Conservation (phyloP, 2,113 vertebrate genomes). For the Hipposideros armiger region DNA sequence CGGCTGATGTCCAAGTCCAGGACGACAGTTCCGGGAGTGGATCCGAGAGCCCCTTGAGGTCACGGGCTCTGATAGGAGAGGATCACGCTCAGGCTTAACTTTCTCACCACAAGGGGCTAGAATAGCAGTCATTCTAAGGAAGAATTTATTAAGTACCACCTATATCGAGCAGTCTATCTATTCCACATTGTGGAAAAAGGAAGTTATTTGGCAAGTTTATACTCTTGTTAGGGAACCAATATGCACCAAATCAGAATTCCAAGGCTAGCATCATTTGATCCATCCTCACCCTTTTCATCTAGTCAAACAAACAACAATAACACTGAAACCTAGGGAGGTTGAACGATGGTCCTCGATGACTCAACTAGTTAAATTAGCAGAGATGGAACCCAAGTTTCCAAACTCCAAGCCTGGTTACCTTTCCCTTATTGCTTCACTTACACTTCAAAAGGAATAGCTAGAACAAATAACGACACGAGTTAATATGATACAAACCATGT, state of each 20-base stretch:
- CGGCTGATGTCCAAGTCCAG: background rate
- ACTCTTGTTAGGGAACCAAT: background rate
- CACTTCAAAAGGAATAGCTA: background rate
- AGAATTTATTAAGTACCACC: slow-evolving; percentile 1
- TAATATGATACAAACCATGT: slow-evolving; percentile 15
- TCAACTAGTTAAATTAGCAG: background rate
- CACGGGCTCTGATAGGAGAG: no score
- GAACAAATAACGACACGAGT: background rate
- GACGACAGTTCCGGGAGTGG: background rate
- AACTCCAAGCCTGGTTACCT: background rate
- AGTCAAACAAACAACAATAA: background rate
- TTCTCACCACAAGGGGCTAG: background rate
- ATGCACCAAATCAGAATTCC: background rate
- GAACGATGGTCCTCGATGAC: background rate
- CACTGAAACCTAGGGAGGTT: background rate
- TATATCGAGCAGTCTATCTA: background rate
- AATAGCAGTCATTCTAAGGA: background rate
- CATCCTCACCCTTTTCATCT: background rate
- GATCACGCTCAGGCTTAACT: background rate
- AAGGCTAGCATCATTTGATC: background rate
- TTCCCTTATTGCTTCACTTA: background rate
- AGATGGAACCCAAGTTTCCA: background rate
- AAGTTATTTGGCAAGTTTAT: background rate
- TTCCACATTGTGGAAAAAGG: background rate
- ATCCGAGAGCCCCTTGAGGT: background rate